Conservation (phyloP, 2,797 vertebrate genomes). For the Jordanella pulchra region DNA sequence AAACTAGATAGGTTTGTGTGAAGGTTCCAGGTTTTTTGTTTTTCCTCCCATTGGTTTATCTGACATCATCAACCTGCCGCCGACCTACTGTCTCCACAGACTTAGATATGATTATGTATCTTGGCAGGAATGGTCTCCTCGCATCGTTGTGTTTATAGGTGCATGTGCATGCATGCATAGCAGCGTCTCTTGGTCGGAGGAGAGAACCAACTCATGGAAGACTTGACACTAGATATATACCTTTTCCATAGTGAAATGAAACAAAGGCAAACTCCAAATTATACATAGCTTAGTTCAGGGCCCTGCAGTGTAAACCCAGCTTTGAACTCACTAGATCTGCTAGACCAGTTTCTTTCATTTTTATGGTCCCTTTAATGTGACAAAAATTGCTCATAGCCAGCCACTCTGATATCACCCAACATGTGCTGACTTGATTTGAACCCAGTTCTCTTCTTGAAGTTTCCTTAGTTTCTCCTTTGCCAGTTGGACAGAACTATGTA, state of each 20-base stretch:
- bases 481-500: conserved; percentile 35
- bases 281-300: conserved; percentile 45
- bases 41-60: conserved; percentile 14
- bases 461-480: conserved; percentile 18
- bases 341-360: conserved; percentile 47
- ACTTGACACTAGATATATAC: conserved; percentile 62
- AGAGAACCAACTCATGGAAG: conserved; percentile 51
- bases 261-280: conserved; percentile 51
- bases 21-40: not conserved
- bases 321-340: conserved; percentile 38
- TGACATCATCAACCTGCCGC: conserved; percentile 22
- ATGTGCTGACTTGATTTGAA: conserved; percentile 64
- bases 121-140: conserved; percentile 50
- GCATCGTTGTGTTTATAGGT: conserved; percentile 61
- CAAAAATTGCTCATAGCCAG: conserved; percentile 61
- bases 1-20: not conserved
- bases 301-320: conserved; percentile 52
- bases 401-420: conserved; percentile 51
- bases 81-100: conserved; percentile 7
- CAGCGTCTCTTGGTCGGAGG: conserved; percentile 45
- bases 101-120: conserved; percentile 65
- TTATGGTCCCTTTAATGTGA: conserved; percentile 60
- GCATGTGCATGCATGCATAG: conserved; percentile 47
- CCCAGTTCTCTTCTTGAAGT: conserved; percentile 26
- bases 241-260: conserved; percentile 63